Base-by-base conservation (phyloP, 2,113 vertebrate species). In the Diadophis punctatus region DNA sequence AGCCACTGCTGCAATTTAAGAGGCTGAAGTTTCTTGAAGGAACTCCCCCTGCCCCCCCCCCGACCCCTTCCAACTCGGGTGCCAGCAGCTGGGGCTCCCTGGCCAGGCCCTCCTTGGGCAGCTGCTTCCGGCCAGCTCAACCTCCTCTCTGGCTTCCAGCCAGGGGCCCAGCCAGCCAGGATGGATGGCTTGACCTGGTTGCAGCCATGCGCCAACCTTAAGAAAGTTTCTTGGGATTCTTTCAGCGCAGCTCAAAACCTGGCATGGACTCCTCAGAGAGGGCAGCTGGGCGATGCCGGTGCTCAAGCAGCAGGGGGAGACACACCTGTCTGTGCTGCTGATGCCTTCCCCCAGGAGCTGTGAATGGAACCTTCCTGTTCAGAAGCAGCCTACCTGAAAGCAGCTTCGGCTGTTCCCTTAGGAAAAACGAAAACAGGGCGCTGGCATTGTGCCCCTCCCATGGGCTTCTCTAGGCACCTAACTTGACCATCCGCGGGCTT, bases 201-300 rank as follows among this genome's bases (percentile, higher is more conserved):
- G 95, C 96, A 96, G 95, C 96, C 96, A 92, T 94, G 94, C 53
- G 94, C 90, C 6, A 8, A 43, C 43, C 53, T 85, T 92, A 91
- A 92, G 53, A 8, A 89, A 93, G 95, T 93, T 94, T 56, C 55
- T 60, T 92, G 93, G 97, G 96, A 96, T 96, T 96, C 96, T 96
- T 97, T 20, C 18, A 39, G 95, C 91, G 80, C 94, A 89, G 94
- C 96, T 95, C 94, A 97, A 98, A 98, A 97, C 96, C 96, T 92
- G 98, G 97, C 96, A 92, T 97, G 97, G 97, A 98, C 60, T 98
- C 3, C 1, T 46, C 0, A 11, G 39, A 48, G 16, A 3, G 0
- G 0, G 91, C 6, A 7, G 23, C 51, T 14, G 27, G 49, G 8
- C 2, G 16, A 34, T 10, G 68, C 34, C 68, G 8, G 68, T 1